A percentile compares a stretch with the other conserved stretches of the same genome.
These are phyloP conservation scores for Papilio helenus DNA, from an alignment of 1,140 invertebrate genomes.

Conservation along the genomic window DNA sequence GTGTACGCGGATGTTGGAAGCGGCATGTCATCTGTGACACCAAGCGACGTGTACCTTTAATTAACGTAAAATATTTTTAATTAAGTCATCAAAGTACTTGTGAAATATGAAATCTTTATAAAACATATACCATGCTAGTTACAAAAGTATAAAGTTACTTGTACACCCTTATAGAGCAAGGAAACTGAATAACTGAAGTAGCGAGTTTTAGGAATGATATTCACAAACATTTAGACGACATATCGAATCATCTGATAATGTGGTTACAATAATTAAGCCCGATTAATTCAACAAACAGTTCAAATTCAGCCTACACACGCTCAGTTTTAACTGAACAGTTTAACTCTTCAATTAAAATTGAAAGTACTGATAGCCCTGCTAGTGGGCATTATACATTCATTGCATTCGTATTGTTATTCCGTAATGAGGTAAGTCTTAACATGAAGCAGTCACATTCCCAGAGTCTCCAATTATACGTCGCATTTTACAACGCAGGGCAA, in stretches of 20 bases:
- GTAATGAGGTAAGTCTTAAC: too few relatives aligned
- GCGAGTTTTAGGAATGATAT: neutral
- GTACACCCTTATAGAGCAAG: neutral
- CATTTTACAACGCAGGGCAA: neutral
- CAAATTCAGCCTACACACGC: too few relatives aligned
- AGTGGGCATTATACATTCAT: too few relatives aligned
- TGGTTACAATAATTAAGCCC: too few relatives aligned
- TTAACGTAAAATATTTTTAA: conserved; percentile 13
- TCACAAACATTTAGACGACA: too few relatives aligned
- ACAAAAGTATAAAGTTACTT: neutral
- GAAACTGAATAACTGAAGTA: neutral
- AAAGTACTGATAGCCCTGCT: too few relatives aligned
- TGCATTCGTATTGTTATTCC: too few relatives aligned
- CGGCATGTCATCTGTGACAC: neutral
- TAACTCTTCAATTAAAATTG: too few relatives aligned
- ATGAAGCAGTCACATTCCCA: too few relatives aligned
- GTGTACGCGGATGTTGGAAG: neutral
- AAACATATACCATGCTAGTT: neutral
- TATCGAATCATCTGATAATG: too few relatives aligned
- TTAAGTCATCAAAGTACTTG: neutral
- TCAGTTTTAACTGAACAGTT: too few relatives aligned
- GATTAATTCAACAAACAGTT: too few relatives aligned
- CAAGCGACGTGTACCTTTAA: neutral
- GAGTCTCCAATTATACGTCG: neutral
- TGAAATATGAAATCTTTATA: neutral